Percentiles rank a stretch among this genome's conserved stretches.
Evolutionary conservation across 2,888 invertebrate species (phyloP).

Genomic region (Aleiodes testaceus): DNA sequence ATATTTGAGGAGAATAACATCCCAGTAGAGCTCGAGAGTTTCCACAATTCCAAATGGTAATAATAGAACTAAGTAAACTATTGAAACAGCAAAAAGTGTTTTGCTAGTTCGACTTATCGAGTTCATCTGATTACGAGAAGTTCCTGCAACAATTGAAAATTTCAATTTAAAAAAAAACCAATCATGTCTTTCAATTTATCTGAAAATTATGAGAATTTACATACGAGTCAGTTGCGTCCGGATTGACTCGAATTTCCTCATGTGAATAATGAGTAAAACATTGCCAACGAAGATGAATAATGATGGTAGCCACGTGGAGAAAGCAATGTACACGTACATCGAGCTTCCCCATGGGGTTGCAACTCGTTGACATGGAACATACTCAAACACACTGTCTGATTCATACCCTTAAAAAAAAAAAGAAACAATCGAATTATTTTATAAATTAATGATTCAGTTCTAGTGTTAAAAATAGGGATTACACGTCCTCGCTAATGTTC

Average conservation of each 20-base stretch:
- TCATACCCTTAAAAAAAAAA: slow-evolving; percentile 65
- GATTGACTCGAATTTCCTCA: slow-evolving; percentile 60
- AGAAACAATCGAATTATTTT: too few relatives aligned
- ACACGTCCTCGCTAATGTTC: neutral
- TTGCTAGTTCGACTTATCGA: slow-evolving; percentile 61
- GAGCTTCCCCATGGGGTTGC: slow-evolving; percentile 64
- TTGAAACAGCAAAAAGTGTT: slow-evolving; percentile 67
- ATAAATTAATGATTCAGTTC: neutral
- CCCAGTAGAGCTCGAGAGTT: slow-evolving; percentile 69
- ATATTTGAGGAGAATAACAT: slow-evolving; percentile 59
- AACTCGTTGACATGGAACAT: slow-evolving; percentile 64
- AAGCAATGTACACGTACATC: slow-evolving; percentile 67
- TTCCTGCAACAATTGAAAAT: slow-evolving; percentile 53
- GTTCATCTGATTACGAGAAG: slow-evolving; percentile 54
- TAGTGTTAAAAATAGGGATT: neutral
- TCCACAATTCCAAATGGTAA: slow-evolving; percentile 69
- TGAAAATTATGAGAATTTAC: slow-evolving; percentile 35
- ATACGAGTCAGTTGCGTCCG: slow-evolving; percentile 61
- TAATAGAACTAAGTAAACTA: slow-evolving; percentile 68
- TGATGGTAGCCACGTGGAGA: slow-evolving; percentile 69
- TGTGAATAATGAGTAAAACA: slow-evolving; percentile 63
- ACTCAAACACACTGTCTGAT: slow-evolving; percentile 70
- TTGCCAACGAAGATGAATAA: slow-evolving; percentile 69
- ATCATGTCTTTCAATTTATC: neutral
- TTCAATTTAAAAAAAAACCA: neutral